phyloP scores from a whole-genome alignment of 1,140 invertebrate genomes.

The Eciton burchellii region DNA sequence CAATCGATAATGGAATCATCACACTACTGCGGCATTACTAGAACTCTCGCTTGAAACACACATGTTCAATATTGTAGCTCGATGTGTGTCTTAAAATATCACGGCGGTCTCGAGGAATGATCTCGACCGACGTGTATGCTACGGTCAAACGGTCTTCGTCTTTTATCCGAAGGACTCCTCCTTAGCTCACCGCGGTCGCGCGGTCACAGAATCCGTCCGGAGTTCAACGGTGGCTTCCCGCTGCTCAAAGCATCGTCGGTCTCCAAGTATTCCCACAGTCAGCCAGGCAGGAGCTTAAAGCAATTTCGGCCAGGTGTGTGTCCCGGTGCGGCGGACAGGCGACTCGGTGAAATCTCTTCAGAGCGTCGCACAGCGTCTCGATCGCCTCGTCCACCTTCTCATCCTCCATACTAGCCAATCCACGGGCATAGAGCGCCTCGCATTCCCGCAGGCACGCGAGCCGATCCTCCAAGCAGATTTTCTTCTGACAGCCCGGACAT shows the following conservation, averaged over 20 bases:
- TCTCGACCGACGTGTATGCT: not conserved
- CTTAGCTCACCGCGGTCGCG: not conserved
- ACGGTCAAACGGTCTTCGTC: constrained; percentile 12
- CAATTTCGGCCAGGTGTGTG: constrained; percentile 88
- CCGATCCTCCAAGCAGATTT: constrained; percentile 85
- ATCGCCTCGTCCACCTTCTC: constrained; percentile 84
- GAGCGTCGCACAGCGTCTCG: constrained; percentile 83
- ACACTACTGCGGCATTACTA: not conserved
- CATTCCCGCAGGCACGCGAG: constrained; percentile 85
- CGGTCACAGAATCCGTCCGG: constrained; percentile 8
- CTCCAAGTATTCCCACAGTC: constrained; percentile 80
- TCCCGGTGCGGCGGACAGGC: constrained; percentile 87
- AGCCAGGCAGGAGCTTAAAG: constrained; percentile 86
- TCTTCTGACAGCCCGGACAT: constrained; percentile 86
- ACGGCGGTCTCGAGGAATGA: not conserved
- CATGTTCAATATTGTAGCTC: not conserved
- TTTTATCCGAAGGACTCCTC: constrained; percentile 22
- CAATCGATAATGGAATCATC: not conserved
- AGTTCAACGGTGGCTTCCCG: not conserved
- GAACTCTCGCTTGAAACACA: not conserved
- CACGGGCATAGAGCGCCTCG: constrained; percentile 84
- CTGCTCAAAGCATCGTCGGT: constrained; percentile 21
- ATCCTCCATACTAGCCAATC: constrained; percentile 84
- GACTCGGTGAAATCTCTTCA: constrained; percentile 83
- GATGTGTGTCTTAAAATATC: not conserved